These are phyloP conservation scores for Anthrax anthrax DNA, from an alignment of 2,888 invertebrate species.

Conservation along the genomic window DNA sequence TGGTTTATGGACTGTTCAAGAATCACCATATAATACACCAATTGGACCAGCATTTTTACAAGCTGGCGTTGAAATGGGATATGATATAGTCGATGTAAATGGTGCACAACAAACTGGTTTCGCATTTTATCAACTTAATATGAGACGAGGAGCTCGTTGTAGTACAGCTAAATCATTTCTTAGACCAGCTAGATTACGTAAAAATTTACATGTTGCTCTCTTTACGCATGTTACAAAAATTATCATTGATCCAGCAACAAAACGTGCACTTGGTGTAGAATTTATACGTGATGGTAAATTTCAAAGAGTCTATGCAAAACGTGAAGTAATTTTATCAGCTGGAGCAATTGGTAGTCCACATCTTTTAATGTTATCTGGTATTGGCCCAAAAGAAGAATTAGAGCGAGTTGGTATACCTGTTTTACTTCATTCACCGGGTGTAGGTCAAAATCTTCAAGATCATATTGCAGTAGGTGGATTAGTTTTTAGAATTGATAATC, in stretches of 20 bases:
- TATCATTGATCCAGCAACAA: conserved; percentile 53
- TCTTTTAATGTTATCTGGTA: conserved; percentile 76
- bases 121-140: conserved; percentile 77
- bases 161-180: conserved; percentile 77
- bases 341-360: conserved; percentile 89
- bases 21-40: conserved; percentile 46
- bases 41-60: conserved; percentile 71
- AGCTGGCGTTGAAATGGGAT: conserved; percentile 86
- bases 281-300: conserved; percentile 50
- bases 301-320: conserved; percentile 30
- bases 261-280: conserved; percentile 65
- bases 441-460: conserved; percentile 77
- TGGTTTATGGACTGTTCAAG: conserved; percentile 32
- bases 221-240: conserved; percentile 67
- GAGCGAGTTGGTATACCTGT: conserved; percentile 55
- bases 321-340: conserved; percentile 38
- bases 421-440: conserved; percentile 63
- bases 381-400: conserved; percentile 66
- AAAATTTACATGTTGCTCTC: conserved; percentile 69
- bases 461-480: conserved; percentile 80
- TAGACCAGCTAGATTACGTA: conserved; percentile 57
- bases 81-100: conserved; percentile 72
- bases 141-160: conserved; percentile 68
- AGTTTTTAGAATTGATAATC: conserved; percentile 64
- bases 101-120: conserved; percentile 78